Evolutionary conservation across 2,888 invertebrate species (phyloP).

Genomic region (Unio pictorum): DNA sequence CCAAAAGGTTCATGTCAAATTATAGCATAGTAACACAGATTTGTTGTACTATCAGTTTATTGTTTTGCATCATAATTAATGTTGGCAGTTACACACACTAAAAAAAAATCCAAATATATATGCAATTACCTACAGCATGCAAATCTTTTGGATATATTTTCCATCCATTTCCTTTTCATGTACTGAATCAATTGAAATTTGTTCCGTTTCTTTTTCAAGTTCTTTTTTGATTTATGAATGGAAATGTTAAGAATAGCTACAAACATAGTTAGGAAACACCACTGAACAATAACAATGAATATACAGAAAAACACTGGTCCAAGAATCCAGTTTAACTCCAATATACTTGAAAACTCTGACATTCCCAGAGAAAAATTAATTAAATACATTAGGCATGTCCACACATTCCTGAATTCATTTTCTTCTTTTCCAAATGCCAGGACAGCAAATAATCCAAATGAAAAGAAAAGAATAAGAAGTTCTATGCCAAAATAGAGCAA

Average conservation of each 20-base stretch:
- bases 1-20: no score
- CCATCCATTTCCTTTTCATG: conserved; percentile 16
- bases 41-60: no score
- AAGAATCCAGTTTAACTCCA: conserved; percentile 11
- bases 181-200: conserved; percentile 30
- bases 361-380: conserved; percentile 29
- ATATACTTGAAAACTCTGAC: conserved; percentile 23
- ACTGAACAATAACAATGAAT: conserved; percentile 20
- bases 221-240: conserved; percentile 11
- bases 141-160: no score
- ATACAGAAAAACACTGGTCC: conserved; percentile 36
- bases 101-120: no score
- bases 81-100: no score
- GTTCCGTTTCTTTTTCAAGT: conserved; percentile 13
- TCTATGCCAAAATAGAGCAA: conserved; percentile 24
- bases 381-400: conserved; percentile 15
- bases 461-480: conserved; percentile 14
- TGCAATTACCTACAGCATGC: no score
- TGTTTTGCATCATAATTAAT: no score
- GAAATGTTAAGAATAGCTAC: conserved; percentile 34
- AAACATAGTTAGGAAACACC: conserved; percentile 29
- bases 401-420: conserved; percentile 19
- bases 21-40: no score
- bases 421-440: conserved; percentile 29
- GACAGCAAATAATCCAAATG: conserved; percentile 29